Conservation (phyloP, 1,140 invertebrate genomes). For the Cherax quadricarinatus region DNA sequence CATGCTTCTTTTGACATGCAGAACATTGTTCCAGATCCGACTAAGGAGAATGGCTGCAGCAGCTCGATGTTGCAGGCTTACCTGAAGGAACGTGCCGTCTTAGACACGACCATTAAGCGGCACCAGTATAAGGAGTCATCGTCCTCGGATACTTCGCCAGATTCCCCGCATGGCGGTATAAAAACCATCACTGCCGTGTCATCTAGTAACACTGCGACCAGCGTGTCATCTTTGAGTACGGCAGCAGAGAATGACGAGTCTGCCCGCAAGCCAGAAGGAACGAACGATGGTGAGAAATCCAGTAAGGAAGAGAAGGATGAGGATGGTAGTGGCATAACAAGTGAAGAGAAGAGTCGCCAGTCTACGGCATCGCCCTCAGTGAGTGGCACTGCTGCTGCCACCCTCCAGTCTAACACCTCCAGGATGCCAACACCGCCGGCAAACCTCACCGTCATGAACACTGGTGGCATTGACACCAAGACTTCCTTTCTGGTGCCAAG, state of each 20-base stretch:
- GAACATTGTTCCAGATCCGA: constrained; percentile 54
- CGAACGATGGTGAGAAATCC: not conserved
- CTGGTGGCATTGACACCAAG: constrained; percentile 63
- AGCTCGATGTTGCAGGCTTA: constrained; percentile 83
- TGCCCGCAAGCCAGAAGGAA: not conserved
- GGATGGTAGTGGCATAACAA: not conserved
- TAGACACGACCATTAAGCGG: constrained; percentile 86
- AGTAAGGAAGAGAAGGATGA: constrained; percentile 3
- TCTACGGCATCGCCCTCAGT: constrained; percentile 2
- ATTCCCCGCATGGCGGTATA: constrained; percentile 33
- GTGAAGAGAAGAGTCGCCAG: not conserved
- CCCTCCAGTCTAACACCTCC: constrained; percentile 29
- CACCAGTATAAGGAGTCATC: constrained; percentile 74
- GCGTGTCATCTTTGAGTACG: not conserved
- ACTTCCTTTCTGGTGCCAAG: constrained; percentile 70
- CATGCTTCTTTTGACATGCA: constrained; percentile 51
- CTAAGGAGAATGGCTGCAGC: constrained; percentile 54
- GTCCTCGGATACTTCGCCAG: constrained; percentile 59
- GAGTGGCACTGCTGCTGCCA: constrained; percentile 6
- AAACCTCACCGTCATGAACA: constrained; percentile 72
- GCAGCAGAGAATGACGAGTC: constrained; percentile 6
- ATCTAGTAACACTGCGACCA: no score
- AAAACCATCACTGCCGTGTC: not conserved
- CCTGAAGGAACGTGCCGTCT: constrained; percentile 85
- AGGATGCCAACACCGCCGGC: constrained; percentile 66